Evolutionary conservation across 2,888 invertebrate species (phyloP).

Genomic region (Lutraria lutraria): DNA sequence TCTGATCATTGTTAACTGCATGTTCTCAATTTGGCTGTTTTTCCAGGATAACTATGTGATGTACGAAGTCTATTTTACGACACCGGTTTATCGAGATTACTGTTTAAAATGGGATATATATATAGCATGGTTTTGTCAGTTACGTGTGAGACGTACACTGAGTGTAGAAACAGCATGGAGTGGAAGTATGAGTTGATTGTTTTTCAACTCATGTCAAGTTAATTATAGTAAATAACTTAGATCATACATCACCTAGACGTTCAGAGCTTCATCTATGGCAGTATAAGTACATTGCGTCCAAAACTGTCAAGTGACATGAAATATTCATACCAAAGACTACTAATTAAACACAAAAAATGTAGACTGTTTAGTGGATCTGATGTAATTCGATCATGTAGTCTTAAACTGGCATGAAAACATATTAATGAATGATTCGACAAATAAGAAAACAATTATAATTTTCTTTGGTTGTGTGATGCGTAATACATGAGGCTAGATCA

Average conservation of each 20-base stretch:
- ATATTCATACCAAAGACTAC: slow-evolving; percentile 29
- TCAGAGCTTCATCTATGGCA: not conserved
- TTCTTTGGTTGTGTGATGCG: not conserved
- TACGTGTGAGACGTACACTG: no score
- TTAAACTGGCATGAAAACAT: slow-evolving; percentile 56
- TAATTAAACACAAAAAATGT: slow-evolving; percentile 41
- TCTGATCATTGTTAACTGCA: no score
- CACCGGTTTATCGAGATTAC: no score
- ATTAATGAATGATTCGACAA: slow-evolving; percentile 61
- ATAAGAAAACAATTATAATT: slow-evolving; percentile 57
- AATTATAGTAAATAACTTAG: slow-evolving; percentile 2
- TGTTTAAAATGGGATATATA: no score
- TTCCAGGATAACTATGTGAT: no score
- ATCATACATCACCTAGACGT: not conserved
- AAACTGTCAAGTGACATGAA: slow-evolving; percentile 25
- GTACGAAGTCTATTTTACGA: no score
- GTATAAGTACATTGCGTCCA: not conserved
- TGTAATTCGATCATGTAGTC: slow-evolving; percentile 60
- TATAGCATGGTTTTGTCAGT: no score
- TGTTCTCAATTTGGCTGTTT: no score
- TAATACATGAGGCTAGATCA: no score
- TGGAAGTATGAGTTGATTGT: not conserved
- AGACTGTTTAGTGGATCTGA: slow-evolving; percentile 55
- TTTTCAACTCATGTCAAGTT: not conserved
- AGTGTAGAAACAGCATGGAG: no score